These are phyloP conservation scores for Byasa hedistus DNA, from an alignment of 2,888 invertebrate species.

Conservation along the genomic window DNA sequence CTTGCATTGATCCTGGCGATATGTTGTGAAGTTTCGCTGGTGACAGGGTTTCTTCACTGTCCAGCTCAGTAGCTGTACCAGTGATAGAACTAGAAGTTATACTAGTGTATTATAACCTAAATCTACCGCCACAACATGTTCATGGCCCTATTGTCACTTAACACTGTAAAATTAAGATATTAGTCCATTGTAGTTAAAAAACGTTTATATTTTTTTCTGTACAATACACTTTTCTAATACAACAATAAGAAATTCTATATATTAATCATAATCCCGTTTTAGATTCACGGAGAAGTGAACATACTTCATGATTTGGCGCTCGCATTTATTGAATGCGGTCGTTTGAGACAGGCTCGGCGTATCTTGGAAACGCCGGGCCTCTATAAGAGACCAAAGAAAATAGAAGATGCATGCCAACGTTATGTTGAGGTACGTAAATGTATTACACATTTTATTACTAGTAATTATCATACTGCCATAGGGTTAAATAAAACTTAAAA, in stretches of 20 bases:
- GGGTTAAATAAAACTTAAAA: not conserved
- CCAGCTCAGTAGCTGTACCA: no score
- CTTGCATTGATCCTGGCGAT: no score
- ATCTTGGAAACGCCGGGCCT: constrained; percentile 92
- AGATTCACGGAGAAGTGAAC: constrained; percentile 89
- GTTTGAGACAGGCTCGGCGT: constrained; percentile 88
- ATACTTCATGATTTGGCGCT: constrained; percentile 91
- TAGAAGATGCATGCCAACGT: constrained; percentile 84
- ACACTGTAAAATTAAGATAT: no score
- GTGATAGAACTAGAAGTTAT: no score
- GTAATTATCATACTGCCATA: not conserved
- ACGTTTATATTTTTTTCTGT: not conserved
- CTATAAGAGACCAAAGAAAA: constrained; percentile 82
- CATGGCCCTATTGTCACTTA: no score
- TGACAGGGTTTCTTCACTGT: no score
- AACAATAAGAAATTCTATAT: no score
- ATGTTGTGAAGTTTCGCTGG: no score
- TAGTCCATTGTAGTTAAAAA: not conserved
- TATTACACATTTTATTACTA: not conserved
- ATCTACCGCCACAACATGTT: no score
- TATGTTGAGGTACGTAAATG: constrained; percentile 64
- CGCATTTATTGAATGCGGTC: constrained; percentile 90
- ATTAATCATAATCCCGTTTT: constrained; percentile 11
- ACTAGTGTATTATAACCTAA: no score
- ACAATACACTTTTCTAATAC: not conserved